Evolutionary conservation across 1,140 invertebrate species (phyloP), one percentile per base, ranked within the genome.

Genomic region (Dendroctonus ponderosae): DNA sequence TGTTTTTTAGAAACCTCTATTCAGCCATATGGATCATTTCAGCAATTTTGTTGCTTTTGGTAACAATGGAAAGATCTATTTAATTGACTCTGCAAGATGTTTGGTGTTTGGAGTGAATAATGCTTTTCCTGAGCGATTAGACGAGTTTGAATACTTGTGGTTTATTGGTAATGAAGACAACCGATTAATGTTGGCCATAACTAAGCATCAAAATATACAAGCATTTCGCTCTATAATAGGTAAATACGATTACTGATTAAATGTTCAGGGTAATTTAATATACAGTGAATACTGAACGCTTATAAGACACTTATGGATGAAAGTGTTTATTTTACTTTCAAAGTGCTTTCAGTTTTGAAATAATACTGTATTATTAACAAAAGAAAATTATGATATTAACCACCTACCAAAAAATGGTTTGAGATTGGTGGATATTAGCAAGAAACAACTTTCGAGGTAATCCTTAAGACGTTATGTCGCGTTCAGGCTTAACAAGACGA

Each of bases 1-100:
- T 40, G 11, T 43, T 9, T 49, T 49, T 50, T 9, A 41, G 5
- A 8, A 53, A 9, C n/a, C 39, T n/a, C 15, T 38, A 46, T 46
- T n/a, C 26, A 41, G 46, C 9, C n/a, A 58, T 64, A 12, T 26
- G 9, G 9, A 59, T 9, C 43, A n/a, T 67, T 69, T 61, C 56
- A 70, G 68, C 5, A 68, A 63, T 37, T 49, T 70, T 44, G 11
- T 71, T 8, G 63, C 56, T 37, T 57, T 67, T 8, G 70, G 70
- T 62, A 40, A 53, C 40, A 49, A 64, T 40, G 62, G 66, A n/a
- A 56, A 67, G 14, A n/a, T 67, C 5, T 67, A 46, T 50, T 59
- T 15, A 51, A 65, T 72, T 14, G 65, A 69, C 9, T 43, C 58
- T 9, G 7, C 54, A 0, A 70, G 56, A 12, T 63, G 64, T 41